Evolutionary conservation across 2,888 invertebrate genomes (phyloP).

Genomic region (Galerucella nymphaeae): DNA sequence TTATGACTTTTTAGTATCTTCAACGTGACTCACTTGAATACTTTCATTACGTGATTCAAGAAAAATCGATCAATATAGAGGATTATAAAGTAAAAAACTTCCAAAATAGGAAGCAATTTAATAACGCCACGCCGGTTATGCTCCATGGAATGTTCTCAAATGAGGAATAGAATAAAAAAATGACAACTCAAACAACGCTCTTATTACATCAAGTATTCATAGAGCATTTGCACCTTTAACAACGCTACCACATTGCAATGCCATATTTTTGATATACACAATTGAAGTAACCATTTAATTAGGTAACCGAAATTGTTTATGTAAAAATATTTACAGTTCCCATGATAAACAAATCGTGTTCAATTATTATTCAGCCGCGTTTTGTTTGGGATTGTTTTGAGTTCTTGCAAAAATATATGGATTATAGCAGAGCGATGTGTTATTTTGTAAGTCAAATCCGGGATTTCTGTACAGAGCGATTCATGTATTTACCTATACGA

Average conservation of each 20-base stretch:
- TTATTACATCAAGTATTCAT: neutral
- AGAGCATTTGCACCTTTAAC: neutral
- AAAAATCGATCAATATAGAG: neutral
- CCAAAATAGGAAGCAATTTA: neutral
- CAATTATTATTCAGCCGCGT: neutral
- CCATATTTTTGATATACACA: neutral
- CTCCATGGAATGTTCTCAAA: neutral
- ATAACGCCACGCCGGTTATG: neutral
- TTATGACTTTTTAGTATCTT: too few species aligned
- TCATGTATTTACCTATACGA: neutral
- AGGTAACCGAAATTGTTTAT: neutral
- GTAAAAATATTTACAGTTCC: neutral
- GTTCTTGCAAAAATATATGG: neutral
- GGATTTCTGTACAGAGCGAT: neutral
- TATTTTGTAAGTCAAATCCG: neutral
- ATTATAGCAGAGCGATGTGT: neutral
- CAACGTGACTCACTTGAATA: too few species aligned
- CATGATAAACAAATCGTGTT: neutral
- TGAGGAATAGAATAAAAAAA: neutral
- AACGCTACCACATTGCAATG: neutral
- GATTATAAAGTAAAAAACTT: neutral
- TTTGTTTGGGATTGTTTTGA: neutral
- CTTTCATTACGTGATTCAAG: neutral
- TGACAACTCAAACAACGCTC: neutral
- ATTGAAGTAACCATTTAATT: too few species aligned